Percentiles rank a stretch among this genome's conserved stretches.
Evolutionary conservation across 2,113 vertebrate genomes (phyloP).

Genomic region (Myiozetetes cayanensis): DNA sequence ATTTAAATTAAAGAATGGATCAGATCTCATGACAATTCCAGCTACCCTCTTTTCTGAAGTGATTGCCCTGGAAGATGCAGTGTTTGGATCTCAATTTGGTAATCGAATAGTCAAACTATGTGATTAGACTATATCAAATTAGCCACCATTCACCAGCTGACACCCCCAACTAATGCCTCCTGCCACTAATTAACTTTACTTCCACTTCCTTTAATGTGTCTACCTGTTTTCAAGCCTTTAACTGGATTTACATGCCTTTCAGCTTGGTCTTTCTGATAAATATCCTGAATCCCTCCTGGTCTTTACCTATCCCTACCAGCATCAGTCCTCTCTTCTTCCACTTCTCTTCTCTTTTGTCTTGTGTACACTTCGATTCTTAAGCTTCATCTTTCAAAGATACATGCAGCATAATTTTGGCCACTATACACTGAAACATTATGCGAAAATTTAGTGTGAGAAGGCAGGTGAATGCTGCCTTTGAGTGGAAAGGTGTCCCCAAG

Average conservation of each 20-base stretch:
- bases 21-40: not conserved
- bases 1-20: slow-evolving; percentile 17
- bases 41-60: not conserved
- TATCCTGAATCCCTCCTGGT: not conserved
- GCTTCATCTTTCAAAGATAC: not conserved
- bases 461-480: not conserved
- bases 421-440: not conserved
- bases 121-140: slow-evolving; percentile 48
- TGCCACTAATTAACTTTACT: slow-evolving; percentile 55
- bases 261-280: not conserved
- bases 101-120: slow-evolving; percentile 38
- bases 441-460: not conserved
- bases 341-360: not conserved
- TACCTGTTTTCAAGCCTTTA: slow-evolving; percentile 42
- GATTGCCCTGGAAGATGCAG: not conserved
- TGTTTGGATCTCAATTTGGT: not conserved
- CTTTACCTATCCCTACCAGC: not conserved
- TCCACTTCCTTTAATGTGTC: slow-evolving; percentile 44
- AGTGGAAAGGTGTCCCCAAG: not conserved
- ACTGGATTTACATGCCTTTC: slow-evolving; percentile 36
- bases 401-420: not conserved
- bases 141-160: slow-evolving; percentile 21
- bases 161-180: not conserved
- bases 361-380: not conserved
- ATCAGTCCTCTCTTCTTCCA: not conserved